Evolutionary conservation across 2,888 invertebrate species (phyloP).

Genomic region (Oxyscelio sp.): DNA sequence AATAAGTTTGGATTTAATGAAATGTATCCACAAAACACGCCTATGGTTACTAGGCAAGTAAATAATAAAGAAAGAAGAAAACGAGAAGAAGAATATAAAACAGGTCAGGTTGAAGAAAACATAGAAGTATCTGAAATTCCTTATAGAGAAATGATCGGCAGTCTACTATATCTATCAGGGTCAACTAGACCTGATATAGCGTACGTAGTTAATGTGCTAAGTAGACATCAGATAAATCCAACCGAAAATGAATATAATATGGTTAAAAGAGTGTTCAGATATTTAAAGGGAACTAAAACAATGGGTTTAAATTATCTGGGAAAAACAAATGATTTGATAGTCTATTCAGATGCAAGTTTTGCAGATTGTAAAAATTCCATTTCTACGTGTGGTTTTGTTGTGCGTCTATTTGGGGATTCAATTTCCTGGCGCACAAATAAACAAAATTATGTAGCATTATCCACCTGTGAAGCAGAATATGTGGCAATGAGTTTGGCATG

Average conservation of each 20-base stretch:
- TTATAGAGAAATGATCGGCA: constrained; percentile 72
- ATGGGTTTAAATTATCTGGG: not conserved
- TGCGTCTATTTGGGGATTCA: not conserved
- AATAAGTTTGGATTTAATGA: too few relatives aligned
- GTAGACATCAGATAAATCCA: constrained; percentile 66
- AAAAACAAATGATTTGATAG: not conserved
- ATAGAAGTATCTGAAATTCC: constrained; percentile 8
- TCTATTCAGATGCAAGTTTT: too few relatives aligned
- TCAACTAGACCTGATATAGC: constrained; percentile 72
- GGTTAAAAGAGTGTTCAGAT: too few relatives aligned
- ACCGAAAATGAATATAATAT: constrained; percentile 73
- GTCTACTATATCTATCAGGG: constrained; percentile 68
- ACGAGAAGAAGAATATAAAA: constrained; percentile 1
- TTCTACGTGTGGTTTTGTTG: constrained; percentile 5
- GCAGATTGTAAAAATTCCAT: constrained; percentile 4
- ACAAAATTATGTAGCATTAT: too few relatives aligned
- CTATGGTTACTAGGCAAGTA: too few relatives aligned
- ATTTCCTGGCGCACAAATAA: too few relatives aligned
- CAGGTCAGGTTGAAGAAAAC: not conserved
- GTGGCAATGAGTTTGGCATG: too few relatives aligned
- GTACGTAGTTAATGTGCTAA: constrained; percentile 67
- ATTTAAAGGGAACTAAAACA: not conserved
- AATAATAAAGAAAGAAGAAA: not conserved
- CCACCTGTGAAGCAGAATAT: too few relatives aligned
- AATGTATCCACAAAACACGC: too few relatives aligned